Conservation (phyloP, 2,797 vertebrate species). For the Acanthurus leucopareius region DNA sequence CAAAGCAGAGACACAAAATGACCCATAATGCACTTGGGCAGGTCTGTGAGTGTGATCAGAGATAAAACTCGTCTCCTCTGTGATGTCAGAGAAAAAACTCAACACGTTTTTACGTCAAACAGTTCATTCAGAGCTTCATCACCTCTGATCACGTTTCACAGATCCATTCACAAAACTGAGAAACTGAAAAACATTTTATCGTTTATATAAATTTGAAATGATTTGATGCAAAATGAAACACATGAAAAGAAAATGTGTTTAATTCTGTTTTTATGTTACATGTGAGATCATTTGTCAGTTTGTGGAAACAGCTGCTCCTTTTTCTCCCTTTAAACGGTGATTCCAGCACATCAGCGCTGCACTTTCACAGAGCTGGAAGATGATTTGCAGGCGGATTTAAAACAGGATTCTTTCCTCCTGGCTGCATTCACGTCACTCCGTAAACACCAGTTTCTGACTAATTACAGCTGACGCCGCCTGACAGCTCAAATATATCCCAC, state of each 20-base stretch:
- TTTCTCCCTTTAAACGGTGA: not conserved
- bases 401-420: not conserved
- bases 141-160: not conserved
- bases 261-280: not conserved
- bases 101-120: not conserved
- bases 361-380: not conserved
- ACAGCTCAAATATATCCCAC: not conserved
- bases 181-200: no score
- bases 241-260: not conserved
- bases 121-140: not conserved
- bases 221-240: no score
- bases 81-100: not conserved
- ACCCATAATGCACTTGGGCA: constrained; percentile 27
- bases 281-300: no score
- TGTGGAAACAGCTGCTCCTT: not conserved
- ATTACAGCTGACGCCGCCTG: no score
- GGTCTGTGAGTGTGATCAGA: not conserved
- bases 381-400: not conserved
- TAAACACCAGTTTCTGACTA: not conserved
- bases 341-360: not conserved
- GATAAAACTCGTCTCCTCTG: not conserved
- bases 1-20: not conserved
- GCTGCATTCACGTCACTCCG: not conserved
- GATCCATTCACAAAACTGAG: no score
- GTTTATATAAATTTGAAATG: no score